These are phyloP conservation scores for Salpingus planirostris DNA, from an alignment of 2,888 invertebrate genomes.

Conservation along the genomic window DNA sequence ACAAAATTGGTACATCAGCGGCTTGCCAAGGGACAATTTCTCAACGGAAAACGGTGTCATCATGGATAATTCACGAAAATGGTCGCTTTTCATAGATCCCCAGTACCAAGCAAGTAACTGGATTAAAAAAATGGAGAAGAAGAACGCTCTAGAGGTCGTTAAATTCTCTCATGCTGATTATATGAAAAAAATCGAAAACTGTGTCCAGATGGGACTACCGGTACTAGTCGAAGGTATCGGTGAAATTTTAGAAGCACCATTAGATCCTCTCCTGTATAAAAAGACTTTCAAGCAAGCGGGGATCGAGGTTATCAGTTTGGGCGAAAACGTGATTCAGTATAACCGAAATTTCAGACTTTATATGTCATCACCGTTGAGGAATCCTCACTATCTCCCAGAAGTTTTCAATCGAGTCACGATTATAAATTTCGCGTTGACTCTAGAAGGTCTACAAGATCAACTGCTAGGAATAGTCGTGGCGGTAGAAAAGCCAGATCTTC, in stretches of 20 bases:
- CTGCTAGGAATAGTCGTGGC: constrained; percentile 76
- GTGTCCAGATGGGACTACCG: constrained; percentile 69
- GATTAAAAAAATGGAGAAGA: constrained; percentile 76
- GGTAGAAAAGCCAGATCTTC: constrained; percentile 75
- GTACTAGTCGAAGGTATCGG: constrained; percentile 67
- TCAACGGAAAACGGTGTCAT: constrained; percentile 81
- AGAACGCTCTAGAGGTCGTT: constrained; percentile 58
- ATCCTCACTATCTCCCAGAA: constrained; percentile 81
- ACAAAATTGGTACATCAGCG: constrained; percentile 76
- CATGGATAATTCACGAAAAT: constrained; percentile 66
- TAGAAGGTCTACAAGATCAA: constrained; percentile 77
- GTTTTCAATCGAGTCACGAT: constrained; percentile 74
- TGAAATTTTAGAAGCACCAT: constrained; percentile 68
- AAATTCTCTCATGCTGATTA: constrained; percentile 69
- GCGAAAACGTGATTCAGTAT: constrained; percentile 71
- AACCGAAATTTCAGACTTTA: constrained; percentile 67
- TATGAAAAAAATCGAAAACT: constrained; percentile 64
- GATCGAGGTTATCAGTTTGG: constrained; percentile 64
- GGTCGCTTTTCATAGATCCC: constrained; percentile 77
- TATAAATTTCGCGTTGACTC: constrained; percentile 75
- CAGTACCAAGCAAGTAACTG: constrained; percentile 80
- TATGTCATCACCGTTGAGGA: constrained; percentile 72
- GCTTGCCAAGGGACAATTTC: constrained; percentile 71
- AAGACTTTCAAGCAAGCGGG: constrained; percentile 67
- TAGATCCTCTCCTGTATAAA: constrained; percentile 69